Evolutionary conservation across 1,140 invertebrate species (phyloP), one percentile per base, ranked within the genome.

Genomic region (Temnothorax curvispinosus): DNA sequence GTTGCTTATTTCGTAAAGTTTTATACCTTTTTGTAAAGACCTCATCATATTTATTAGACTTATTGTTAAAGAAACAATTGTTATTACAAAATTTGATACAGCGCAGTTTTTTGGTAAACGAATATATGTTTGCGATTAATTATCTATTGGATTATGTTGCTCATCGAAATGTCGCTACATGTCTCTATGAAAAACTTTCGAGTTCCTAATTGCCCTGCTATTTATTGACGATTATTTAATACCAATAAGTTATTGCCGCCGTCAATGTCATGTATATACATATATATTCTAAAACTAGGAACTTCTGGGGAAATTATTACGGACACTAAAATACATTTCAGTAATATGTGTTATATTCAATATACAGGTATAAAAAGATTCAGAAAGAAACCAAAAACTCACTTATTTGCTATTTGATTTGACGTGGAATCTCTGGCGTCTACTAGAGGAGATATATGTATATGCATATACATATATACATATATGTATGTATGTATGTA

Each of bases 211-310:
- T 44, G 11, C 15, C 13, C n/a, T 38, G 35, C 5, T 54, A 65
- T 69, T 80, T 47, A 56, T 18, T 44, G 13, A 65, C 50, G 32
- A 69, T 65, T 67, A 54, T 78, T 80, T 67, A 54, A 67, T 54
- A 7, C 35, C n/a, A 50, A 44, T 38, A 67, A 67, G 52, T 78
- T 62, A 77, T 77, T 60, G 56, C 15, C 8, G 32, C 35, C 13
- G 52, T 50, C 35, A 58, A 58, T 18, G 15, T 38, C 18, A 54
- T 64, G 8, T 9, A 35, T 35, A 27, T 58, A 35, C n/a, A 50
- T 50, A 11, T 50, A 11, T 27, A 9, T 41, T 35, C 27, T 38
- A 35, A 35, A 64, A 65, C 18, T 41, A 65, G 18, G 3, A 64
- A 35, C 0, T 41, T 11, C n/a, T 41, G 18, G 9, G 21, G 4